Evolutionary conservation across 2,113 vertebrate species (phyloP), one percentile per base, ranked within the genome.

Genomic region (Silurus glanis): DNA sequence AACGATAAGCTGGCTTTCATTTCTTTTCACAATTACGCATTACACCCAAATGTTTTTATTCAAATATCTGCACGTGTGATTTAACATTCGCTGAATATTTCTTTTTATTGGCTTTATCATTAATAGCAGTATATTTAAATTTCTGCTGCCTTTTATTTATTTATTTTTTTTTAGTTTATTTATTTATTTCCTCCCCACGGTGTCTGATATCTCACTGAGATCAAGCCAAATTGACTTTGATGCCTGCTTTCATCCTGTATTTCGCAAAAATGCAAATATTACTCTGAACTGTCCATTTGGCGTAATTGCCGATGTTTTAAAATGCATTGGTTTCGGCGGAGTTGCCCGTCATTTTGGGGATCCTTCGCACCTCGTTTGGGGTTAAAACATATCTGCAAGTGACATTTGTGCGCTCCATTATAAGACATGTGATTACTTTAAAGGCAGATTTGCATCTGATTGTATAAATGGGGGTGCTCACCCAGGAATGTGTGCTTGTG

Each of bases 401-500:
- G 93, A 94, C 94, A 95, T 93, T 93, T 92, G 88, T 92, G 92
- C 93, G 92, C 92, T 94, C 93, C 93, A 93, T 94, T 94, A 95
- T 93, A 94, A 93, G 93, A 93, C 91, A 90, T 90, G 92, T 93
- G 94, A 94, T 94, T 94, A 95, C 93, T 83, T 83, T 91, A 92
- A 92, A 93, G 92, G 93, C 91, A 93, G 93, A 94, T 94, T 95
- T 94, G 94, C 93, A 94, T 95, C 92, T 94, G 93, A 95, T 94
- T 93, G 93, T 91, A 92, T 91, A 91, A 90, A 95, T 93, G 93
- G 93, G 92, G 92, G 92, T 92, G 92, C 94, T 76, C 9, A 14
- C 78, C 82, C 49, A 23, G 76, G 87, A 88, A 81, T 86, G 74
- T 69, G 23, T 37, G 75, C 67, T 86, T 66, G 82, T 83, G 86